Percentiles rank a stretch among this genome's conserved stretches.
Conservation (phyloP, 2,888 invertebrate species). For the Galerucella nymphaeae region DNA sequence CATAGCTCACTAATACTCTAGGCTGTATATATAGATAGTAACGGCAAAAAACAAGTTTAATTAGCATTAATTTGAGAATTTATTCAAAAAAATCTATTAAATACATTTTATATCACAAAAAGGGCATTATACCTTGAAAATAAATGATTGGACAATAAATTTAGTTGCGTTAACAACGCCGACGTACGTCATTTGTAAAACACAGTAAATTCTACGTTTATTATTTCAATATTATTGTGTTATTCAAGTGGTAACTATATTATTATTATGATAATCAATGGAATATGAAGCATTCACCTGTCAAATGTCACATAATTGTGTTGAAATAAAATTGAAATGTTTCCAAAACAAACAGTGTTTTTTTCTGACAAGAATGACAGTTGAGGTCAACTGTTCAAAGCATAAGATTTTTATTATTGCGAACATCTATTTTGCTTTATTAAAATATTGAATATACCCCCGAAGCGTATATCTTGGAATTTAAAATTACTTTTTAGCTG, state of each 20-base stretch:
- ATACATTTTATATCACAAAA: constrained; percentile 9
- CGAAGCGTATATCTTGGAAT: too few relatives aligned
- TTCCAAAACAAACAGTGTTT: neutral
- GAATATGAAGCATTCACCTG: neutral
- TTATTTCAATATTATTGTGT: neutral
- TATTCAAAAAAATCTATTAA: neutral
- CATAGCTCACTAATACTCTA: neutral
- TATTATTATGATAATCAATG: neutral
- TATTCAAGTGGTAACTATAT: constrained; percentile 1
- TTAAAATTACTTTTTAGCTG: too few relatives aligned
- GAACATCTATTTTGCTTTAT: too few relatives aligned
- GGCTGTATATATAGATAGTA: neutral
- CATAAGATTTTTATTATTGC: too few relatives aligned
- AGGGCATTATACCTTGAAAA: constrained; percentile 7
- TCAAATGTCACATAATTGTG: neutral
- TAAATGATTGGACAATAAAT: neutral
- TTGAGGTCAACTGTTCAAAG: too few relatives aligned
- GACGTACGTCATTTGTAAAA: too few relatives aligned
- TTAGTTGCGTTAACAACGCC: neutral
- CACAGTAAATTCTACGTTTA: too few relatives aligned
- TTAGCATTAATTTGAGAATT: neutral
- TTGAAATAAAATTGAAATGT: neutral
- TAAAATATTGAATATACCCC: too few relatives aligned
- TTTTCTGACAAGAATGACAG: too few relatives aligned
- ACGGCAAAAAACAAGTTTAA: neutral